These are phyloP conservation scores for Clusia tigrina DNA, from an alignment of 2,888 invertebrate species.

Conservation along the genomic window DNA sequence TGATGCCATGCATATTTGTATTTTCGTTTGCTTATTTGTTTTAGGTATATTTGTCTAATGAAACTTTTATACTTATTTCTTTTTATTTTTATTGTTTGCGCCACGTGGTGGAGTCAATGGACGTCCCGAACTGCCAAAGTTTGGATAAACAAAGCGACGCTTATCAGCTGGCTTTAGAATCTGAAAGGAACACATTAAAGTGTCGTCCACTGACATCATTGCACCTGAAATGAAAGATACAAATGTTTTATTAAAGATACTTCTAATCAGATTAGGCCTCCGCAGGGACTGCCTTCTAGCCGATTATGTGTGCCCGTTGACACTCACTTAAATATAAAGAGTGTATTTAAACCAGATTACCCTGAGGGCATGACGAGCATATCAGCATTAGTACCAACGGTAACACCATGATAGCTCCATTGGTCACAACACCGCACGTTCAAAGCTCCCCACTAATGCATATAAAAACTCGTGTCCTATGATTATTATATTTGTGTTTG, in stretches of 20 bases:
- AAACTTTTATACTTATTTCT: conserved; percentile 75
- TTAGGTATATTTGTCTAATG: conserved; percentile 21
- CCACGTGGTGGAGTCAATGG: conserved; percentile 98
- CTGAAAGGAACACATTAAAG: conserved; percentile 99
- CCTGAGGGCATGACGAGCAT: too few relatives aligned
- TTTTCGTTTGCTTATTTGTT: conserved; percentile 4
- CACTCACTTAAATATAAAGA: too few relatives aligned
- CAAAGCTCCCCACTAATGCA: too few relatives aligned
- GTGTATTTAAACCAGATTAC: too few relatives aligned
- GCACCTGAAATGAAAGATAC: conserved; percentile 68
- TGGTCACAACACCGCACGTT: too few relatives aligned
- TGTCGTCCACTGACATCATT: conserved; percentile 99
- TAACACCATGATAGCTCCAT: too few relatives aligned
- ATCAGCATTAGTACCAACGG: too few relatives aligned
- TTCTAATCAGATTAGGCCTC: neutral
- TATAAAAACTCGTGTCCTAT: too few relatives aligned
- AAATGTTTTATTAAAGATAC: conserved; percentile 18
- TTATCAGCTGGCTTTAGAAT: conserved; percentile 98
- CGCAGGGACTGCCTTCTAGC: too few relatives aligned
- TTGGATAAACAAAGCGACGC: conserved; percentile 94
- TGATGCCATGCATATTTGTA: neutral
- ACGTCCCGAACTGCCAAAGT: conserved; percentile 90
- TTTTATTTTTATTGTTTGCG: conserved; percentile 92
- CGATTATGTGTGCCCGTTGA: too few relatives aligned
- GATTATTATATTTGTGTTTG: too few relatives aligned